These are phyloP conservation scores for Aviceda leuphotes DNA, from an alignment of 2,797 vertebrate species.

Conservation along the genomic window DNA sequence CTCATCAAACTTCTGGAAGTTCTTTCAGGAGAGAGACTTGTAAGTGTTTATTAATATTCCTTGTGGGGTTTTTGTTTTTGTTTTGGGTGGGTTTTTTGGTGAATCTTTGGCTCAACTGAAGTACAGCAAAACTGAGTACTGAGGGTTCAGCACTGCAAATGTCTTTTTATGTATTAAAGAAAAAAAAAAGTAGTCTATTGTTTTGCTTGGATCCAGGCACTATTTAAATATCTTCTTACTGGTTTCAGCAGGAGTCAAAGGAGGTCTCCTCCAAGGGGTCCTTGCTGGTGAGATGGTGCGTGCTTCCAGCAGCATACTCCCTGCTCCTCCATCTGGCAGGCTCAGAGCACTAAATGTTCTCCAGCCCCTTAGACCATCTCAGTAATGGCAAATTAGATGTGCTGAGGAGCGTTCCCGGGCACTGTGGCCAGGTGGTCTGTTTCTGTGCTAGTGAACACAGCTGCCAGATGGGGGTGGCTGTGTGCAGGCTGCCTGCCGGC, in stretches of 20 bases:
- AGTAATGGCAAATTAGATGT: not conserved
- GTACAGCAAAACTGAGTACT: not conserved
- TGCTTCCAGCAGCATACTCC: not conserved
- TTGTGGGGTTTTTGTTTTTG: fast-evolving
- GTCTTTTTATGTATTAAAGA: not conserved
- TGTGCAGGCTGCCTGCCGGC: not conserved
- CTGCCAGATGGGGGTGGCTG: not conserved
- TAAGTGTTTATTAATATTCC: conserved; percentile 60
- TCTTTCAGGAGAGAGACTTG: conserved; percentile 91
- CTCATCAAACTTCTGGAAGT: conserved; percentile 96
- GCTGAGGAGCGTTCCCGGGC: not conserved
- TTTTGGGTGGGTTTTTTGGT: not conserved
- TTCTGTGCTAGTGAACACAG: not conserved
- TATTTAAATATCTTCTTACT: not conserved
- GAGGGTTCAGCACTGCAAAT: not conserved
- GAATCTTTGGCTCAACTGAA: not conserved
- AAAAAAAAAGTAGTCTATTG: not conserved
- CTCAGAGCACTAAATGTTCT: not conserved
- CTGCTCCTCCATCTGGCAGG: not conserved
- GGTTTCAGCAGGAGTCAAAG: not conserved
- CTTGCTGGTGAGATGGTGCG: not conserved
- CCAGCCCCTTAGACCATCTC: not conserved
- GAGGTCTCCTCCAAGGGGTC: not conserved
- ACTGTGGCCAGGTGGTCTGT: not conserved
- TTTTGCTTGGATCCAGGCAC: not conserved